Percentiles rank a stretch among this genome's conserved stretches.
phyloP scores from a whole-genome alignment of 2,113 vertebrate genomes.

The Mus spicilegus region DNA sequence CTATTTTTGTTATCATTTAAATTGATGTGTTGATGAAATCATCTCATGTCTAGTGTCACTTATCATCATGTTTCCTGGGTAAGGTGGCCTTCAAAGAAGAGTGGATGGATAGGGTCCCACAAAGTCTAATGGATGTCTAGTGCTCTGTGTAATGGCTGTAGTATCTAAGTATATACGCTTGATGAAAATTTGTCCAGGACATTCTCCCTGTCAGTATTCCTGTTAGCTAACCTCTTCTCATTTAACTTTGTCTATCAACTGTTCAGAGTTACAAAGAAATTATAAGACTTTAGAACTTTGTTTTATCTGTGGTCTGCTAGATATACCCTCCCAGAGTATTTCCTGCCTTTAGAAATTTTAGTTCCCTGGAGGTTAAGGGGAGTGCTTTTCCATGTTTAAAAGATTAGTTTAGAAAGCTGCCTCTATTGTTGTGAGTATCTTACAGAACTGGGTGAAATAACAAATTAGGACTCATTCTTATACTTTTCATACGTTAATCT shows the following conservation, averaged over 20 bases:
- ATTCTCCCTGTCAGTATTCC: conserved; percentile 42
- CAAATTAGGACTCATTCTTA: conserved; percentile 54
- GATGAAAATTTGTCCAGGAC: conserved; percentile 32
- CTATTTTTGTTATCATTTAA: conserved; percentile 66
- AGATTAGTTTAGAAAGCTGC: conserved; percentile 53
- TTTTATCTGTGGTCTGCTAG: conserved; percentile 42
- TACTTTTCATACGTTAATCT: conserved; percentile 57
- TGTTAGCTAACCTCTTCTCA: neutral
- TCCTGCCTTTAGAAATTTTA: conserved; percentile 71
- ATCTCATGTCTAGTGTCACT: conserved; percentile 15
- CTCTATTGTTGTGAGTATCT: conserved; percentile 64
- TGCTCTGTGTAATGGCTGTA: neutral
- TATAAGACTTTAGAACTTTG: conserved; percentile 17
- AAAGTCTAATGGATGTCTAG: neutral
- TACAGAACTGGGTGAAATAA: conserved; percentile 45
- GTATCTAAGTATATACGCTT: conserved; percentile 8
- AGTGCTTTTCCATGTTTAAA: conserved; percentile 59
- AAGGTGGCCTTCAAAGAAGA: conserved; percentile 38
- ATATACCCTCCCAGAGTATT: conserved; percentile 64
- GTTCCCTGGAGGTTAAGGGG: neutral
- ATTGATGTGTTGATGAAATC: neutral
- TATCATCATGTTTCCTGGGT: conserved; percentile 31
- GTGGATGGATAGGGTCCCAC: neutral
- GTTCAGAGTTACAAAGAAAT: conserved; percentile 52
- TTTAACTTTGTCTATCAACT: conserved; percentile 45